Base-by-base conservation (phyloP, 1,140 invertebrate species). In the Drosophila malerkotliana region DNA sequence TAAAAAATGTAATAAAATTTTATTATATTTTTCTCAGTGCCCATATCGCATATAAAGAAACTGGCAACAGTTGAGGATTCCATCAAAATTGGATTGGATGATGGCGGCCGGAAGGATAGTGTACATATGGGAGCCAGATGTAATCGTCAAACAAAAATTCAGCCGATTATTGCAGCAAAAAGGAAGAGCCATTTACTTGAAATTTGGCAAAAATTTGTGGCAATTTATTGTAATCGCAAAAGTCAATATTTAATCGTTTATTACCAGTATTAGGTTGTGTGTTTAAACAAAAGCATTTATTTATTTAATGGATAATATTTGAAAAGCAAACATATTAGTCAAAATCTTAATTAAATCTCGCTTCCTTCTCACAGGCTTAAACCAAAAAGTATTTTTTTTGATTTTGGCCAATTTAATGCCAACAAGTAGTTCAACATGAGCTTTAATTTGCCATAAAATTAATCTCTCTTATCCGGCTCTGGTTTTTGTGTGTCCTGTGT, bases 61-160 rank as follows among this genome's bases (percentile, higher is more conserved):
- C 41, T 10, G 15, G 9, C 24, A 47, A 18, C 18, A 18, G 15
- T 10, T 24, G 44, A 47, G 44, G 30, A 61, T 21, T 52, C 21
- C 24, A 53, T 52, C 48, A 52, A 41, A 39, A 30, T 18, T 45
- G 51, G 12, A 24, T 37, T 48, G n/a, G 3, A 24, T 37, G 28
- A 18, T 34, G 0, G 59, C 28, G 1, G 63, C 34, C 26, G 26
- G 58, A 7, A 30, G 10, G 9, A 48, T 44, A 52, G 30, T 37
- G 37, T 64, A 60, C 63, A 52, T 64, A 45, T 64, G 60, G 34
- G 34, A 66, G 45, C 7, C 47, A 28, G 10, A 8, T 28, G 63
- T 64, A 64, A 53, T 60, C 57, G 24, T 64, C 47, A 64, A 53
- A 67, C 60, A 52, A 64, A 67, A 45, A 61, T 61, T 44, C 34